phyloP scores from a whole-genome alignment of 2,888 invertebrate genomes.

The Trimorus sp. region DNA sequence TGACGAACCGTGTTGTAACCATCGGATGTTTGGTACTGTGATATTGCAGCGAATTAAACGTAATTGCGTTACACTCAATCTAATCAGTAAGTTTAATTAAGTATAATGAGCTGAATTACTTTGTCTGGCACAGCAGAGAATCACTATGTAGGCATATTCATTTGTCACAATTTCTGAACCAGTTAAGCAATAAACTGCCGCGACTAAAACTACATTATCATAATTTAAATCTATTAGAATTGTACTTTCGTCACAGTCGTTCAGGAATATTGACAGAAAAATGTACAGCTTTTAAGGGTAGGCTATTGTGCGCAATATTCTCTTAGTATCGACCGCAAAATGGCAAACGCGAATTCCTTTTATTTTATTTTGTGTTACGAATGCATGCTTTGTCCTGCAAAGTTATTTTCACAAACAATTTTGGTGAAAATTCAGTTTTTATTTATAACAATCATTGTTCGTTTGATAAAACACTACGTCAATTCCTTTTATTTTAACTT shows the following conservation, averaged over 20 bases:
- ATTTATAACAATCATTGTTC: no score
- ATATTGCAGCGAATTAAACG: conserved; percentile 28
- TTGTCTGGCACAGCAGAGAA: conserved; percentile 54
- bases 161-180: conserved; percentile 51
- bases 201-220: conserved; percentile 40
- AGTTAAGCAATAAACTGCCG: conserved; percentile 48
- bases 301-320: no score
- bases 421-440: no score
- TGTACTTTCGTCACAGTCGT: conserved; percentile 14
- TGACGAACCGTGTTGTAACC: not conserved
- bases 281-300: no score
- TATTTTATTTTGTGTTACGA: no score
- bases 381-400: no score
- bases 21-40: not conserved
- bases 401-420: no score
- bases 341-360: no score
- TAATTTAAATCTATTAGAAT: conserved; percentile 47
- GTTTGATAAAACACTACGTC: no score
- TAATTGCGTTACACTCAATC: conserved; percentile 50
- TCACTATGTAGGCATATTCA: conserved; percentile 59
- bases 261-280: no score
- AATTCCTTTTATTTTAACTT: no score
- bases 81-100: conserved; percentile 55
- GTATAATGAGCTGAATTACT: conserved; percentile 60
- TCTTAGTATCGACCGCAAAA: no score